phyloP scores from a whole-genome alignment of 2,797 vertebrate species.

The Kryptopterus vitreolus region DNA sequence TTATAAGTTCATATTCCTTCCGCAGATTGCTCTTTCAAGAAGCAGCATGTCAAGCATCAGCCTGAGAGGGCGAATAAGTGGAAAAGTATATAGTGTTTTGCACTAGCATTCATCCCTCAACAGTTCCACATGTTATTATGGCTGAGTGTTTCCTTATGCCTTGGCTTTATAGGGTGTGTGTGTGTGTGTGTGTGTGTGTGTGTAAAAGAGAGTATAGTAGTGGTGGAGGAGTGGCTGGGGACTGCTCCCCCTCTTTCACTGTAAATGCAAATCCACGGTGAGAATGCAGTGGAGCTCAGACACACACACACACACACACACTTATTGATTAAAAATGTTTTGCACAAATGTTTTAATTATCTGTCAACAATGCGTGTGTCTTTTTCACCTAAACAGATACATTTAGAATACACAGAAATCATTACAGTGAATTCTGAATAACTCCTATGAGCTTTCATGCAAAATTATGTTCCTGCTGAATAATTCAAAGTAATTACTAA shows the following conservation, averaged over 20 bases:
- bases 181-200: slow-evolving; percentile 61
- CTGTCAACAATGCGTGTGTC: neutral
- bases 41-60: slow-evolving; percentile 33
- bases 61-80: slow-evolving; percentile 50
- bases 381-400: neutral
- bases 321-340: neutral
- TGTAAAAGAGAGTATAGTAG: slow-evolving; percentile 57
- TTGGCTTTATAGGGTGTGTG: slow-evolving; percentile 78
- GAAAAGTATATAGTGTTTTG: slow-evolving; percentile 54
- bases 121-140: slow-evolving; percentile 78
- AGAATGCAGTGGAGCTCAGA: slow-evolving; percentile 64
- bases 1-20: slow-evolving; percentile 28
- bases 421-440: slow-evolving; percentile 61
- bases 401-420: slow-evolving; percentile 34
- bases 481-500: slow-evolving; percentile 12
- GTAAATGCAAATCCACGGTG: slow-evolving; percentile 54
- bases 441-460: neutral
- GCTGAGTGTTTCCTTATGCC: slow-evolving; percentile 81
- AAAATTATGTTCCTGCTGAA: neutral
- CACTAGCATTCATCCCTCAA: slow-evolving; percentile 59
- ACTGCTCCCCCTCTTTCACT: slow-evolving; percentile 55
- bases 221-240: slow-evolving; percentile 55
- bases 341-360: neutral
- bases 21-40: slow-evolving; percentile 29
- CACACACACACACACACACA: neutral